Evolutionary conservation across 2,113 vertebrate species (phyloP).

Genomic region (pig (Sus scrofa)): T2T-Sscrofa CM000829.6:56546501-56547000

Average conservation of each 20-base stretch:
- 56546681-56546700: background rate
- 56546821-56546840: background rate
- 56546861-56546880: no score
- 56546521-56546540: background rate
- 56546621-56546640: background rate
- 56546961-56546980: no score
- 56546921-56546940: no score
- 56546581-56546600: no score
- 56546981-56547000: no score
- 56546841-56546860: no score
- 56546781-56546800: background rate
- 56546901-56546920: no score
- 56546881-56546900: no score
- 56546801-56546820: conserved; percentile 33
- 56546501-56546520: background rate
- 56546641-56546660: background rate
- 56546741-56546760: background rate
- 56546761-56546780: conserved; percentile 56
- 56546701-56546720: conserved; percentile 12
- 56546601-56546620: no score
- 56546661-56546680: background rate
- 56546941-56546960: no score
- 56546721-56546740: background rate
- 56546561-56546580: no score
- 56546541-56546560: background rate